Evolutionary conservation across 2,113 vertebrate genomes (phyloP), one percentile per base, ranked within the genome.

Genomic region (Paramisgurnus dabryanus): DNA sequence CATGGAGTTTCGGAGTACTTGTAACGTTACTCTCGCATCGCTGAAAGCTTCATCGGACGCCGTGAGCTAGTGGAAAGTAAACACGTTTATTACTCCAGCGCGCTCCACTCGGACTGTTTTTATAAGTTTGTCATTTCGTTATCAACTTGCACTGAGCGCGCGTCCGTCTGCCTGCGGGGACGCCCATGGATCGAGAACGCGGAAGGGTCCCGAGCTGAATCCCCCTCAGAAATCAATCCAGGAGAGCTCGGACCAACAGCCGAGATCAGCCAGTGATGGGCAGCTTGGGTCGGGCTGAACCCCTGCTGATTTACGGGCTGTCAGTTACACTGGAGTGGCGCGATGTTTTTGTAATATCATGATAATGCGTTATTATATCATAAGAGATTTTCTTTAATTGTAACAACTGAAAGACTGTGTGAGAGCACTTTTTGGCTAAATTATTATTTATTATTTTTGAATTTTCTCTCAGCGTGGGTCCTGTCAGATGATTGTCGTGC

Each of bases 51-150:
- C 72, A 45, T 64, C 74, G 34, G 74, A n/a, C 4, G 63, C 74
- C 1, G 74, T 40, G 74, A 77, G 74, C 74, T 77, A 77, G 74
- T 65, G 63, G 61, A 65, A 65, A 66, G 74, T 77, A 66, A 66
- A 55, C 74, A 9, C 12, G 12, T 64, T 43, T 17, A 18, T 43
- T 17, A 18, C 47, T 63, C 12, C 41, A 75, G 60, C 72, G 60
- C 57, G 15, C 45, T 50, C 15, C 13, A 39, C 73, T 76, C 41
- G 1, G 45, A 40, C 12, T 53, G 45, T 22, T 49, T 76, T 34
- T 18, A 53, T 11, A 66, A 77, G 74, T 77, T 77, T 77, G 61
- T 9, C 73, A 39, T 77, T 49, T 63, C 15, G 5, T 40, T 58
- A 58, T 10, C 61, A 66, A 18, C 43, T 77, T 22, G 60, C 47